These are phyloP conservation scores for Gnathonemus echidnorhynchus DNA, from an alignment of 2,113 vertebrate species.

Conservation along the genomic window DNA sequence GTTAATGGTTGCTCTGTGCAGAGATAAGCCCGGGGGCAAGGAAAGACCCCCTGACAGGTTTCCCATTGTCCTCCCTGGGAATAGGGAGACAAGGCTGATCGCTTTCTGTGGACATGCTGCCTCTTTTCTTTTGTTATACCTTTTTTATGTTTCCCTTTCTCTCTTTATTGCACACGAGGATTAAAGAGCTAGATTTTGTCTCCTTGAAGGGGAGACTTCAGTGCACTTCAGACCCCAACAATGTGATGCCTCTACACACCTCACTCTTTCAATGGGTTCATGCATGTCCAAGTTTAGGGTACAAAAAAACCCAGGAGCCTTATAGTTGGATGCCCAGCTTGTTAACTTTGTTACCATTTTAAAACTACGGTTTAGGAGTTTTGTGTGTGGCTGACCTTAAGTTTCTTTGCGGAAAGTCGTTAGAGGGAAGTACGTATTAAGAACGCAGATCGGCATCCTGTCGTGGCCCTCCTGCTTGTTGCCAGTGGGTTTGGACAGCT, in stretches of 20 bases:
- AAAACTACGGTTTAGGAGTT: not conserved
- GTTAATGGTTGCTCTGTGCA: constrained; percentile 3
- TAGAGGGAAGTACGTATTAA: not conserved
- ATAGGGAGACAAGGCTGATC: not conserved
- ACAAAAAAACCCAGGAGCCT: not conserved
- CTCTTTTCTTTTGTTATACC: constrained; percentile 1
- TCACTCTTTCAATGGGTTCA: not conserved
- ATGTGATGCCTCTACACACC: not conserved
- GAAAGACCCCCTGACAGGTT: constrained; percentile 7
- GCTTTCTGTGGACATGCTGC: not conserved
- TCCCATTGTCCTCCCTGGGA: not conserved
- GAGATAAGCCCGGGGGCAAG: not conserved
- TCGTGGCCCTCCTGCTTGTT: not conserved
- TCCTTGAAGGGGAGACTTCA: not conserved
- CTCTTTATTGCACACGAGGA: not conserved
- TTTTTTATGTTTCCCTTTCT: not conserved
- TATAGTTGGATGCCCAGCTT: not conserved
- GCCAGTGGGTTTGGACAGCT: not conserved
- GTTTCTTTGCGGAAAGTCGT: not conserved
- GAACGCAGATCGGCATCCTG: not conserved
- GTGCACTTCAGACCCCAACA: not conserved
- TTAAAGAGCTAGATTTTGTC: not conserved
- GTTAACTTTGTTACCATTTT: not conserved
- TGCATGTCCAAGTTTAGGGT: not conserved
- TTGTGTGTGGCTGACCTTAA: not conserved